Evolutionary conservation across 2,113 vertebrate species (phyloP).

Genomic region (Origma solitaria): DNA sequence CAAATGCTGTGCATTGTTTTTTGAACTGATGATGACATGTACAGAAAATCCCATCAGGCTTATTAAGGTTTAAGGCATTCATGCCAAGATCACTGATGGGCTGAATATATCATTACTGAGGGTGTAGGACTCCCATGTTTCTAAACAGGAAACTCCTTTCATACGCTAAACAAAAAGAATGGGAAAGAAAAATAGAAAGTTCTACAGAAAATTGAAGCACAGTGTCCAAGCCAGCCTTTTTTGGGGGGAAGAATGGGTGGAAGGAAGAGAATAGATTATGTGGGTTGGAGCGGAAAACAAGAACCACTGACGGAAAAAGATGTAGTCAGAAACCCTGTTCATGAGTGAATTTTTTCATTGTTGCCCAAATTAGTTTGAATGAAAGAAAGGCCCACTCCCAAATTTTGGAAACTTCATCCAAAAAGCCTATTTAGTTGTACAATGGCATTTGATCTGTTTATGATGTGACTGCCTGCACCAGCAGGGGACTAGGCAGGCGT

Average conservation of each 20-base stretch:
- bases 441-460: conserved; percentile 29
- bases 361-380: conserved; percentile 60
- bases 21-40: background rate
- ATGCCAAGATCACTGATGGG: conserved; percentile 45
- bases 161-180: conserved; percentile 48
- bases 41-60: conserved; percentile 34
- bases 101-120: conserved; percentile 52
- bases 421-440: conserved; percentile 41
- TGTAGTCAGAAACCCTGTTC: conserved; percentile 27
- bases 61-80: conserved; percentile 21
- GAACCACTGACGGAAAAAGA: conserved; percentile 53
- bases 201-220: conserved; percentile 28
- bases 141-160: conserved; percentile 56
- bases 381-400: conserved; percentile 41
- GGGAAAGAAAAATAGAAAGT: conserved; percentile 49
- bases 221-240: conserved; percentile 31
- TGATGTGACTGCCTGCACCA: conserved; percentile 9
- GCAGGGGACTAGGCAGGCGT: background rate
- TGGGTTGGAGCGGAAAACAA: conserved; percentile 51
- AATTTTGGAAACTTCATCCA: conserved; percentile 43
- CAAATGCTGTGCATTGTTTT: background rate
- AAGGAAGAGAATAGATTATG: conserved; percentile 61
- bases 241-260: conserved; percentile 35
- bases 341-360: conserved; percentile 46
- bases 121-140: conserved; percentile 45